Evolutionary conservation across 2,113 vertebrate species (phyloP).

Genomic region (Baryphthengus martii): DNA sequence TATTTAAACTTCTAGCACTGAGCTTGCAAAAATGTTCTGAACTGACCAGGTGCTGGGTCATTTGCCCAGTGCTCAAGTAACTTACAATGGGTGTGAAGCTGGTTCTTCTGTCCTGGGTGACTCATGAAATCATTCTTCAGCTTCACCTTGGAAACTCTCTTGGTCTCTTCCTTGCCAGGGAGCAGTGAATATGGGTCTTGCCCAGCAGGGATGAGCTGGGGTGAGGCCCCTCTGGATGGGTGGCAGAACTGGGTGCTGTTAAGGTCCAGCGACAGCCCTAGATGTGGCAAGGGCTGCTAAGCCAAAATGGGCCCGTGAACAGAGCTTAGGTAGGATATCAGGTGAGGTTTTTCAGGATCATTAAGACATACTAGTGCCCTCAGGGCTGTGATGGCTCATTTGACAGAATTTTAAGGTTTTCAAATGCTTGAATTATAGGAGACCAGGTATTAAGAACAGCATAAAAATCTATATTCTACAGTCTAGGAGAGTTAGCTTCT

Average conservation of each 20-base stretch:
- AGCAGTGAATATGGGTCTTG: not conserved
- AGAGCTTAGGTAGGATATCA: too few relatives aligned
- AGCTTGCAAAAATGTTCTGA: not conserved
- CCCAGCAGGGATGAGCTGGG: not conserved
- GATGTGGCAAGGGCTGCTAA: rapidly evolving
- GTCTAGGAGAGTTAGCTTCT: not conserved
- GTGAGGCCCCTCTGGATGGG: not conserved
- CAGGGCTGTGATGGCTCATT: not conserved
- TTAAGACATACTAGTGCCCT: not conserved
- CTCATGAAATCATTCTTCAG: not conserved
- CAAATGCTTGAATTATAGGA: not conserved
- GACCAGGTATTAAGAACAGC: not conserved
- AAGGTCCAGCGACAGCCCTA: not conserved
- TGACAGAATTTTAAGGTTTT: not conserved
- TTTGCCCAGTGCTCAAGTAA: rapidly evolving
- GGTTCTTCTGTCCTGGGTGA: not conserved
- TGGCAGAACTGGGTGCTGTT: not conserved
- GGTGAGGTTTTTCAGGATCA: not conserved
- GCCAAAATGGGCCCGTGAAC: not conserved
- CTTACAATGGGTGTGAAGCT: not conserved
- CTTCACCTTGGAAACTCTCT: not conserved
- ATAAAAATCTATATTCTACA: not conserved
- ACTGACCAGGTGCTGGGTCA: not conserved
- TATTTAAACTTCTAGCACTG: not conserved
- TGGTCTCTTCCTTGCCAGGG: not conserved